Conservation (phyloP, 2,888 invertebrate species). For the Spodoptera littoralis region DNA sequence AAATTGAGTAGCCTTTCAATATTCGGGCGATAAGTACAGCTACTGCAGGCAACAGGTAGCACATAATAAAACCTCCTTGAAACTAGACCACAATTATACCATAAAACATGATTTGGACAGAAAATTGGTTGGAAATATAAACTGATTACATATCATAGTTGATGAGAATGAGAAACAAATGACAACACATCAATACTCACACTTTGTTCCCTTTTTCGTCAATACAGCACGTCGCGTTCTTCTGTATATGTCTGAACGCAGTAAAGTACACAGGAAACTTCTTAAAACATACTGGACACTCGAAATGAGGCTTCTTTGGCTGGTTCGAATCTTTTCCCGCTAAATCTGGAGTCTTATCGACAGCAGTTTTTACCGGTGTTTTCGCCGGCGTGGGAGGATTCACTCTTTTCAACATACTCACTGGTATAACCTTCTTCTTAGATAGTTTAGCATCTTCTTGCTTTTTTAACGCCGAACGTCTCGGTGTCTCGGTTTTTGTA, state of each 20-base stretch:
- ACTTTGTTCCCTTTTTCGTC: constrained; percentile 62
- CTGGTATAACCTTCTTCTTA: constrained; percentile 30
- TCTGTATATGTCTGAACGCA: constrained; percentile 75
- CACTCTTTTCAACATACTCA: constrained; percentile 31
- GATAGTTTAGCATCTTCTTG: constrained; percentile 5
- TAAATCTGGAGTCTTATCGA: constrained; percentile 14
- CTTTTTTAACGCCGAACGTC: constrained; percentile 29
- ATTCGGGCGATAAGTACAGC: too few relatives aligned
- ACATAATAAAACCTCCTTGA: too few relatives aligned
- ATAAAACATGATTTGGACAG: too few relatives aligned
- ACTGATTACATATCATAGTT: too few relatives aligned
- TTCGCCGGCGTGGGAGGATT: neutral
- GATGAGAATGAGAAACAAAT: neutral
- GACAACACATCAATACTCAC: constrained; percentile 63
- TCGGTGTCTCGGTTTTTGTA: constrained; percentile 24
- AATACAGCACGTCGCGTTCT: constrained; percentile 62
- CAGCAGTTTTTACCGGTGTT: constrained; percentile 13
- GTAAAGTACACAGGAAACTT: constrained; percentile 68
- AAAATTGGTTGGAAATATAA: too few relatives aligned
- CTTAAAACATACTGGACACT: constrained; percentile 72
- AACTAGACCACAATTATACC: too few relatives aligned
- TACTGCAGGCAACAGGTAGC: too few relatives aligned
- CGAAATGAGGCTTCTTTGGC: constrained; percentile 63
- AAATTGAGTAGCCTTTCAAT: too few relatives aligned
- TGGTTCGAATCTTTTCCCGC: constrained; percentile 9